Evolutionary conservation across 2,797 vertebrate genomes (phyloP), one percentile per base, ranked within the genome.

Genomic region (Cynodonichthys magdalenae): DNA sequence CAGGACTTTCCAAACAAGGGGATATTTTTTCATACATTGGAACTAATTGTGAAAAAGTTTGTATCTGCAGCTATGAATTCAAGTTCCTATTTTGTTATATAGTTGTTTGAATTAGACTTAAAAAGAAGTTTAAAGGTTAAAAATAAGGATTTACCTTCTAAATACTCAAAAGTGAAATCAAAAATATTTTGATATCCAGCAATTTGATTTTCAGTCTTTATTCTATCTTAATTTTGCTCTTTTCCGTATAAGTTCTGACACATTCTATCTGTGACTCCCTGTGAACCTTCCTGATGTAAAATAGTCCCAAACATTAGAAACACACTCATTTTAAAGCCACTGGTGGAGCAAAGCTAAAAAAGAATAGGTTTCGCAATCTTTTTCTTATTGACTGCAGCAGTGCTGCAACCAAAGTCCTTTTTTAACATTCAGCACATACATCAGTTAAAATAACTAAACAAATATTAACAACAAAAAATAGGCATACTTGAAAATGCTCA

Each of bases 171-270:
- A 6, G 42, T 47, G 45, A 54, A 29, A 31, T 14, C 20, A 10
- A 46, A 18, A 10, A 34, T 31, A 27, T 5, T 14, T 3, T 27
- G n/a, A 31, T n/a, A 0, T 49, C 36, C 46, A 45, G 27, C 34
- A n/a, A 42, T 12, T 18, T 56, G 17, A 49, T 64, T 55, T 47
- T 41, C 24, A 55, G 6, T 2, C 15, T 52, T 44, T 44, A 46
- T 27, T 47, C 27, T 46, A 46, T 46, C 47, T 48, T 47, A 36
- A 46, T 63, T 15, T 54, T 8, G n/a, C n/a, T 24, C 45, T 1
- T 41, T 14, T 18, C 10, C 11, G 6, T 15, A 11, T 28, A 29
- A 27, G 12, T 39, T 31, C 31, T 34, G 31, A 34, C 31, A 39
- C 36, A 39, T 10, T 27, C 15, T 9, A 15, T 36, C 4, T 18